phyloP scores from a whole-genome alignment of 2,888 invertebrate species.

The Dilophus febrilis region DNA sequence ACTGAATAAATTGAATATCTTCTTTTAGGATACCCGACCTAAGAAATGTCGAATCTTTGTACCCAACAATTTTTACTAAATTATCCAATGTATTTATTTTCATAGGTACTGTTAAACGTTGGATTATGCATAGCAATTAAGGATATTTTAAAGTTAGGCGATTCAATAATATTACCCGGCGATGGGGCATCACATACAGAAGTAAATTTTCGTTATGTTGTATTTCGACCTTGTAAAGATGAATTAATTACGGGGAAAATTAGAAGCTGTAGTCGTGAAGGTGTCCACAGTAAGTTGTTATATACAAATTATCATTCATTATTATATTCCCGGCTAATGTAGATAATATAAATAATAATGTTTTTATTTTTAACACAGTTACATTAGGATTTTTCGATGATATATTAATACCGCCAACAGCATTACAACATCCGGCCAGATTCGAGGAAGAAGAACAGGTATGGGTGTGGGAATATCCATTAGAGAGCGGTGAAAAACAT shows the following conservation, averaged over 20 bases:
- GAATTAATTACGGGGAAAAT: conserved; percentile 90
- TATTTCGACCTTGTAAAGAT: conserved; percentile 87
- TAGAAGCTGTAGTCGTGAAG: conserved; percentile 76
- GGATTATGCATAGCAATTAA: conserved; percentile 88
- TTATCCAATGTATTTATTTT: conserved; percentile 8
- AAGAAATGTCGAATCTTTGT: too few species aligned
- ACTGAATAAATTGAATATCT: too few species aligned
- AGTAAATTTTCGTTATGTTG: conserved; percentile 82
- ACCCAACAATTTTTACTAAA: too few species aligned
- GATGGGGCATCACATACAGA: conserved; percentile 91
- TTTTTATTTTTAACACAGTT: too few species aligned
- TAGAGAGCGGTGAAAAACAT: conserved; percentile 64
- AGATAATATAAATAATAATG: too few species aligned
- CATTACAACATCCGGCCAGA: conserved; percentile 81
- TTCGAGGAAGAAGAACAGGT: conserved; percentile 85
- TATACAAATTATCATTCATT: too few species aligned
- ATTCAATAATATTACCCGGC: conserved; percentile 86
- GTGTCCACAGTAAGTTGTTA: conserved; percentile 66
- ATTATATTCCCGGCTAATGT: too few species aligned
- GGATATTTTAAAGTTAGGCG: conserved; percentile 75
- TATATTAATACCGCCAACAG: conserved; percentile 79
- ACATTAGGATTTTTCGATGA: conserved; percentile 95
- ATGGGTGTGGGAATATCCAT: conserved; percentile 94
- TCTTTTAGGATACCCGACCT: too few species aligned
- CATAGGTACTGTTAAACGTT: conserved; percentile 80